Evolutionary conservation across 2,888 invertebrate genomes (phyloP).

Genomic region (Cataglyphis cursor): DNA sequence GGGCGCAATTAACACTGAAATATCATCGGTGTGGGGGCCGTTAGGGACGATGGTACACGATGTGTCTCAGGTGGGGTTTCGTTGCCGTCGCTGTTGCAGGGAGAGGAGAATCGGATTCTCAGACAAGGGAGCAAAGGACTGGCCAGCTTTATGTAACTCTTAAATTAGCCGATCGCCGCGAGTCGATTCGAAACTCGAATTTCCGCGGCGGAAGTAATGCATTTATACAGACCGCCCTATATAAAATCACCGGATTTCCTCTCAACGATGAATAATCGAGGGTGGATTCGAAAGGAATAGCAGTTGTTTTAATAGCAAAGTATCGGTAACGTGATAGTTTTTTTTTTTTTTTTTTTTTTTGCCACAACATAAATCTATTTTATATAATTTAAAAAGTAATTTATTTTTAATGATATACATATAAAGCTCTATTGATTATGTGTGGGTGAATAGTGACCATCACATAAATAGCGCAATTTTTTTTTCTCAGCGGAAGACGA

Average conservation of each 20-base stretch:
- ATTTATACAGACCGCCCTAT: neutral
- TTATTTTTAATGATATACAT: slow-evolving; percentile 22
- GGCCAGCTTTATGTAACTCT: slow-evolving; percentile 79
- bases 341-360: neutral
- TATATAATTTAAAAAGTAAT: neutral
- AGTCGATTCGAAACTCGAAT: slow-evolving; percentile 57
- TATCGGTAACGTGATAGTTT: neutral
- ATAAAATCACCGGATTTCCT: neutral
- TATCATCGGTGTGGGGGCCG: slow-evolving; percentile 82
- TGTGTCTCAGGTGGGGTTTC: slow-evolving; percentile 71
- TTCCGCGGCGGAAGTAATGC: slow-evolving; percentile 30
- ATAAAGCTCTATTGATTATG: slow-evolving; percentile 12
- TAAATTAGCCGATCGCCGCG: slow-evolving; percentile 74
- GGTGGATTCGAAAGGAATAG: neutral
- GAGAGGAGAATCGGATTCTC: slow-evolving; percentile 67
- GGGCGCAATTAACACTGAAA: slow-evolving; percentile 85
- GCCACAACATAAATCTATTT: neutral
- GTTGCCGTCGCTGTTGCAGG: slow-evolving; percentile 22
- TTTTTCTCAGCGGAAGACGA: slow-evolving; percentile 31
- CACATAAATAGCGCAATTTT: slow-evolving; percentile 10
- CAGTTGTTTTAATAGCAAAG: neutral
- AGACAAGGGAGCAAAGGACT: slow-evolving; percentile 77
- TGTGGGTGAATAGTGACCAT: slow-evolving; percentile 19
- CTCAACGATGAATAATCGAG: neutral
- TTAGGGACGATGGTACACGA: slow-evolving; percentile 73